Percentiles rank a stretch among this genome's conserved stretches.
phyloP scores from a whole-genome alignment of 2,797 vertebrate species.

The Sebastolobus altivelis region DNA sequence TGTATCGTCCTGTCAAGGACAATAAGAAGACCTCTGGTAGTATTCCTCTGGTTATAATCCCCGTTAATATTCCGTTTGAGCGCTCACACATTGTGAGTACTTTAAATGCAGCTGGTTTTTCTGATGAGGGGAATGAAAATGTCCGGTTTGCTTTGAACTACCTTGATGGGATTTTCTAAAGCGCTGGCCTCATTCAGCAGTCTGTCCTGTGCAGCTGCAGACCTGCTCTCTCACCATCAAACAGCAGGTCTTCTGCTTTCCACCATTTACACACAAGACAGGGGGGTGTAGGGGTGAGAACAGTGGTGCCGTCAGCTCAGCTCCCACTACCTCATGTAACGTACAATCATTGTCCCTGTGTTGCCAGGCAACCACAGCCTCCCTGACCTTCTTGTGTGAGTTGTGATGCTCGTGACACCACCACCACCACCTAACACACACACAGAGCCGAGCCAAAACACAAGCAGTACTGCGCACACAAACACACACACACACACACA shows the following conservation, averaged over 20 bases:
- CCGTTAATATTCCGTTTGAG: background rate
- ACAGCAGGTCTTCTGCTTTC: slow-evolving; percentile 13
- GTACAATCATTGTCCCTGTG: slow-evolving; percentile 43
- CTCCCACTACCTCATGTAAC: slow-evolving; percentile 4
- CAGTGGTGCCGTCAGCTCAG: background rate
- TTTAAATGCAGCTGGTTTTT: background rate
- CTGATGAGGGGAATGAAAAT: background rate
- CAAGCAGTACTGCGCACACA: background rate
- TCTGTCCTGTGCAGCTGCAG: slow-evolving; percentile 23
- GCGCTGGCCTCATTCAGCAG: slow-evolving; percentile 7
- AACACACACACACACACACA: background rate
- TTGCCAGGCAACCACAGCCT: slow-evolving; percentile 69
- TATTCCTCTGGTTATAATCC: background rate
- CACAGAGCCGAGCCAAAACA: background rate
- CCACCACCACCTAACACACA: background rate
- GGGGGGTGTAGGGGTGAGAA: background rate
- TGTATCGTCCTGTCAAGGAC: slow-evolving; percentile 10
- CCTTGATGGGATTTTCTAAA: background rate
- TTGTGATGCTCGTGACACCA: background rate
- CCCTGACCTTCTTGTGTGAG: slow-evolving; percentile 46
- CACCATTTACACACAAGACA: slow-evolving; percentile 16
- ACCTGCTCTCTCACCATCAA: slow-evolving; percentile 17
- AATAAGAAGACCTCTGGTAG: background rate
- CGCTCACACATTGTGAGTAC: background rate
- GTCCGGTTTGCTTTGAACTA: background rate